Percentiles rank a stretch among this genome's conserved stretches.
Conservation (phyloP, 2,888 invertebrate genomes). For the Drosophila cognata region DNA sequence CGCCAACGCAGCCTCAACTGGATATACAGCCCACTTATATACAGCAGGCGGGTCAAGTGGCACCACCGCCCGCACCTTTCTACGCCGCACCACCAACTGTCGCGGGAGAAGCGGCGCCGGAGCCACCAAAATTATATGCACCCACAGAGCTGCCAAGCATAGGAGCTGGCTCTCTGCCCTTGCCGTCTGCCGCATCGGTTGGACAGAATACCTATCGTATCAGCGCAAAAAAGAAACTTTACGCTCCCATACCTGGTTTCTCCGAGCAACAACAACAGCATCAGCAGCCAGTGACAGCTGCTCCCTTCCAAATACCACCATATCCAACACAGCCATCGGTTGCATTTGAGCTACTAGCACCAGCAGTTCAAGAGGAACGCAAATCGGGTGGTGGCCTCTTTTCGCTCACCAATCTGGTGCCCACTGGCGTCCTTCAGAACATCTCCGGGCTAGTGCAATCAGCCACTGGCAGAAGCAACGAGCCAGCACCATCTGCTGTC, state of each 20-base stretch:
- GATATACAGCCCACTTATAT: constrained; percentile 81
- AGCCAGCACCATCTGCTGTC: constrained; percentile 2
- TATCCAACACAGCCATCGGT: constrained; percentile 53
- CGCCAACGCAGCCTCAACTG: constrained; percentile 56
- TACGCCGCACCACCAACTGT: constrained; percentile 64
- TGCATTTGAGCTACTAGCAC: constrained; percentile 23
- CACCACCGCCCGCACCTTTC: constrained; percentile 53
- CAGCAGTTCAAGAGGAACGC: constrained; percentile 60
- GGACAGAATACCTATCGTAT: constrained; percentile 88
- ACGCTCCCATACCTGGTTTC: constrained; percentile 92
- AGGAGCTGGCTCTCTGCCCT: constrained; percentile 13
- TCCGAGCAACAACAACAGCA: constrained; percentile 60
- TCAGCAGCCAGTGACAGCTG: constrained; percentile 21
- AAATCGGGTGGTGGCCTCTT: constrained; percentile 77
- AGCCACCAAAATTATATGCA: constrained; percentile 83
- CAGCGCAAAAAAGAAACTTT: constrained; percentile 89
- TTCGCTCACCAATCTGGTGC: constrained; percentile 81
- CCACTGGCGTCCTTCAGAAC: constrained; percentile 83
- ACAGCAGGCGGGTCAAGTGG: constrained; percentile 57
- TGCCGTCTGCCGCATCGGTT: constrained; percentile 37
- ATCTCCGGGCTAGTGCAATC: constrained; percentile 83
- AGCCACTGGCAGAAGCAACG: constrained; percentile 71
- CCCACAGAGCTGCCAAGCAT: constrained; percentile 78
- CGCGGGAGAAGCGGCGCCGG: constrained; percentile 52
- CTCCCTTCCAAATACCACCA: constrained; percentile 57